Conservation (phyloP, 2,888 invertebrate species). For the Parnassius smintheus region DNA sequence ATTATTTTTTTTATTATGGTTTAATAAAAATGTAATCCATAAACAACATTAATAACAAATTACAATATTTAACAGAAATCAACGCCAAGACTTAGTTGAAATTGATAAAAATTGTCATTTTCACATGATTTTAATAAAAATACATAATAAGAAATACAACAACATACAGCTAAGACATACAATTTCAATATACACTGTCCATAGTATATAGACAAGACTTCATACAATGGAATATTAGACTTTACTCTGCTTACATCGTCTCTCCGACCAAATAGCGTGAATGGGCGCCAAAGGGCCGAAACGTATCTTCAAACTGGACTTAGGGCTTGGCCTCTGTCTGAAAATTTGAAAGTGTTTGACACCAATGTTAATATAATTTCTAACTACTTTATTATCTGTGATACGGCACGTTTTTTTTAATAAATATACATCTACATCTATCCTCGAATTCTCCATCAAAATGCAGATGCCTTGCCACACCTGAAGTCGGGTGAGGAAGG, state of each 20-base stretch:
- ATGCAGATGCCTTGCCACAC: too few species aligned
- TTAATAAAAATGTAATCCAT: too few species aligned
- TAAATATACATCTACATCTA: too few species aligned
- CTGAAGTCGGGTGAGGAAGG: too few species aligned
- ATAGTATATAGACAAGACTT: not conserved
- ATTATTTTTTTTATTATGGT: too few species aligned
- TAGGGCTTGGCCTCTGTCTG: conserved; percentile 61
- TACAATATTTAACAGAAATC: too few species aligned
- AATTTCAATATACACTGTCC: conserved; percentile 3
- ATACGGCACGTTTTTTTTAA: too few species aligned
- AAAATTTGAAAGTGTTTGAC: conserved; percentile 44
- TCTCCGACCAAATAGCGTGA: conserved; percentile 60
- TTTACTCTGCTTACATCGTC: conserved; percentile 53
- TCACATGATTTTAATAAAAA: too few species aligned
- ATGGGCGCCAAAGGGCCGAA: conserved; percentile 56
- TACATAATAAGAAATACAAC: not conserved
- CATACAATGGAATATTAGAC: conserved; percentile 39
- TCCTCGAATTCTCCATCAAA: too few species aligned
- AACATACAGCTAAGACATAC: not conserved
- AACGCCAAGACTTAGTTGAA: too few species aligned
- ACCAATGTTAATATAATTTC: conserved; percentile 40
- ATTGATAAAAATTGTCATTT: too few species aligned
- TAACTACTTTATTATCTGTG: conserved; percentile 43
- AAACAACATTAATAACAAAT: too few species aligned
- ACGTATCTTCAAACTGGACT: conserved; percentile 41